phyloP scores from a whole-genome alignment of 1,140 invertebrate genomes.

The Cataglyphis hispanica region DNA sequence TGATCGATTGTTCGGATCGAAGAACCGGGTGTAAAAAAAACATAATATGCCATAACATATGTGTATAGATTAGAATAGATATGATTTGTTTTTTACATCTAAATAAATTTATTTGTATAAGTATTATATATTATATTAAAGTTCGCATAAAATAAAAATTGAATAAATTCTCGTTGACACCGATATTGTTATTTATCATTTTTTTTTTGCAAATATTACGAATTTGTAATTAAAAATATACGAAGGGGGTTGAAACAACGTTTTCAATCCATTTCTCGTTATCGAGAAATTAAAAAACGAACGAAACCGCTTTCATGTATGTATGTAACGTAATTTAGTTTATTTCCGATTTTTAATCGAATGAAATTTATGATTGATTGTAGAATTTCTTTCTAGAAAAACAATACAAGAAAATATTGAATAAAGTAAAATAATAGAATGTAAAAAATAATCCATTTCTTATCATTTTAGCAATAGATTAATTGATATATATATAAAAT shows the following conservation, averaged over 20 bases:
- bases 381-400: neutral
- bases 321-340: neutral
- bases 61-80: no score
- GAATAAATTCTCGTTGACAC: neutral
- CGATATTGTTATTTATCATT: neutral
- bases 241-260: neutral
- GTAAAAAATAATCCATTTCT: neutral
- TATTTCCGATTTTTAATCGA: slow-evolving; percentile 15
- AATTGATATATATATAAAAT: neutral
- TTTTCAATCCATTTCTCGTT: slow-evolving; percentile 13
- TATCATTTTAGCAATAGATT: neutral
- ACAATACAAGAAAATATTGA: neutral
- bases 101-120: neutral
- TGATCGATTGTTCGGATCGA: slow-evolving; percentile 29
- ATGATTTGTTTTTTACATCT: neutral
- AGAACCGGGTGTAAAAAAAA: neutral
- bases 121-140: neutral
- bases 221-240: neutral
- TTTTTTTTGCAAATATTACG: neutral
- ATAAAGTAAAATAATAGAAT: neutral
- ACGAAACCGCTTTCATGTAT: neutral
- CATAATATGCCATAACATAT: neutral
- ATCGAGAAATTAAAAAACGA: slow-evolving; percentile 1
- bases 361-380: neutral
- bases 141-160: neutral